phyloP scores from a whole-genome alignment of 2,888 invertebrate genomes.

The Iphiclides podalirius region DNA sequence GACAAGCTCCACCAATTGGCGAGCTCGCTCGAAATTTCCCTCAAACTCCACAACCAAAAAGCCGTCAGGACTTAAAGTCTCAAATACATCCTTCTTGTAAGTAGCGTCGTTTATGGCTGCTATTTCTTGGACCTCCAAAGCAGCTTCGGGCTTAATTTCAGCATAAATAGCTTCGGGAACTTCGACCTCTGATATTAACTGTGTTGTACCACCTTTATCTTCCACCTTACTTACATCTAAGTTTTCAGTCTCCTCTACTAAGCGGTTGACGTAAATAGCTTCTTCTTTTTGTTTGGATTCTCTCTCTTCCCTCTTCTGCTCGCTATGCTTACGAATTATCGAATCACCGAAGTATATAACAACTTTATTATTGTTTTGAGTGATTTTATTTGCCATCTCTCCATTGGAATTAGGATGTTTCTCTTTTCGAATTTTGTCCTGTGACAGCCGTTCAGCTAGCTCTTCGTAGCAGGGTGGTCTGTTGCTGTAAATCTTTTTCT shows the following conservation, averaged over 20 bases:
- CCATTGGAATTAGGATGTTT: constrained; percentile 50
- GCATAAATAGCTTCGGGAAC: constrained; percentile 70
- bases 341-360: constrained; percentile 87
- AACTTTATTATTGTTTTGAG: constrained; percentile 82
- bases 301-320: constrained; percentile 63
- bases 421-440: constrained; percentile 71
- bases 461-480: constrained; percentile 75
- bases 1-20: constrained; percentile 81
- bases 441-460: constrained; percentile 62
- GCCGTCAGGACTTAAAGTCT: constrained; percentile 70
- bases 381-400: constrained; percentile 67
- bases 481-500: constrained; percentile 62
- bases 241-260: constrained; percentile 58
- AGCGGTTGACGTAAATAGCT: constrained; percentile 67
- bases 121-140: constrained; percentile 42
- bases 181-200: constrained; percentile 61
- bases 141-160: constrained; percentile 54
- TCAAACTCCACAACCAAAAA: constrained; percentile 82
- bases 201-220: constrained; percentile 52
- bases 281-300: constrained; percentile 54
- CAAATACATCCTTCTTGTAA: constrained; percentile 65
- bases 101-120: constrained; percentile 64
- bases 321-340: constrained; percentile 74
- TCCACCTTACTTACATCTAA: constrained; percentile 52
- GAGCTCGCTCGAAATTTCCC: constrained; percentile 81